A percentile compares a stretch with the other conserved stretches of the same genome.
Evolutionary conservation across 2,113 vertebrate genomes (phyloP).

Genomic region (Serinus canaria): DNA sequence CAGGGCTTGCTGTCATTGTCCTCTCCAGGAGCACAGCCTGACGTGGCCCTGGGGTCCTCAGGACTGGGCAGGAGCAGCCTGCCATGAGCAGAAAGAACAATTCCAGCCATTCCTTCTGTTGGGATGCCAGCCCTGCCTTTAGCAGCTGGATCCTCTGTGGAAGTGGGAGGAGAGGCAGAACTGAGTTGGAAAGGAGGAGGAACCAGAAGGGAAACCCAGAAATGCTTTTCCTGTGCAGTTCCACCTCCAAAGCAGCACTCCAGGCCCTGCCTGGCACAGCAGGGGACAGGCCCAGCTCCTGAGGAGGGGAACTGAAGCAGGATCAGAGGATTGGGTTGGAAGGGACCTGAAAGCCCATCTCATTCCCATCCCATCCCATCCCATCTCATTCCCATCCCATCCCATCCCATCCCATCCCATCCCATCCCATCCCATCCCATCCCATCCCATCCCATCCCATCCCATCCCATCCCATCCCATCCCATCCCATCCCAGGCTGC

Average conservation of each 20-base stretch:
- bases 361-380: neutral
- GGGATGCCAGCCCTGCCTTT: neutral
- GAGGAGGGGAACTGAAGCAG: neutral
- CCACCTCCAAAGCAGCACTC: neutral
- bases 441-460: neutral
- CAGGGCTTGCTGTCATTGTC: neutral
- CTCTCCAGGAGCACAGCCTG: neutral
- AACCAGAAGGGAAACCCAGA: neutral
- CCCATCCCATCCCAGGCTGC: neutral
- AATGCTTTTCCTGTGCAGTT: neutral
- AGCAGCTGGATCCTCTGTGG: neutral
- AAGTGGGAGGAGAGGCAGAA: neutral
- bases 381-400: too few relatives aligned
- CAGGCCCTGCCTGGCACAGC: neutral
- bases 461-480: too few relatives aligned
- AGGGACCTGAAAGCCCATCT: neutral
- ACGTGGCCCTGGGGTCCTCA: rapidly evolving
- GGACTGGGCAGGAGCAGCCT: neutral
- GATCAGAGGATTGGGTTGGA: neutral
- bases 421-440: neutral
- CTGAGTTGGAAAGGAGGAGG: neutral
- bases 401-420: neutral
- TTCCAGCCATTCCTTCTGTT: neutral
- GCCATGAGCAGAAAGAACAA: neutral
- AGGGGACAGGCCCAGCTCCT: neutral